Evolutionary conservation across 2,113 vertebrate genomes (phyloP).

Genomic region (Siniperca knerii): DNA sequence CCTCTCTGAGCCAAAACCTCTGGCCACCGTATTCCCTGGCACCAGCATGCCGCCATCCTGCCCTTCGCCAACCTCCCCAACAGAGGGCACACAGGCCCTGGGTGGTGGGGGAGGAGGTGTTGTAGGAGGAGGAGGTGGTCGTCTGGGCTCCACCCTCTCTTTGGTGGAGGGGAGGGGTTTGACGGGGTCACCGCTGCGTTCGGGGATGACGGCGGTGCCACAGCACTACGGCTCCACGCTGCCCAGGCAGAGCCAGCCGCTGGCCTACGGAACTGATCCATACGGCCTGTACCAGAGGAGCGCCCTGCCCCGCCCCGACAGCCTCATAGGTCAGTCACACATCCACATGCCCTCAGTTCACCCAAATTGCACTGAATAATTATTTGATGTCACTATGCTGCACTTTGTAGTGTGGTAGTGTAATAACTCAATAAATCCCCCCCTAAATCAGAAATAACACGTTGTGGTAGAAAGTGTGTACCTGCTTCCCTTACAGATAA

Average conservation of each 20-base stretch:
- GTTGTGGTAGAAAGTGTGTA: no score
- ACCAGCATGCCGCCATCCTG: constrained; percentile 88
- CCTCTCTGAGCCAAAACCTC: constrained; percentile 87
- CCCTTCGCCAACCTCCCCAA: constrained; percentile 85
- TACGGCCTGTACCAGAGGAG: constrained; percentile 96
- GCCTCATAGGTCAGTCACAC: constrained; percentile 91
- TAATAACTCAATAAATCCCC: no score
- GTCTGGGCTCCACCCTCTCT: constrained; percentile 80
- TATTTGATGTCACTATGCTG: no score
- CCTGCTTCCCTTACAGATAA: no score
- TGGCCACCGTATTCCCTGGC: constrained; percentile 88
- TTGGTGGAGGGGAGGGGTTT: constrained; percentile 70
- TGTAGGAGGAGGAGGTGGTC: constrained; percentile 72
- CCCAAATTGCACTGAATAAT: no score
- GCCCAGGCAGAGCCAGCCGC: constrained; percentile 87
- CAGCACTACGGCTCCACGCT: constrained; percentile 93
- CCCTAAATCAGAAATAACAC: no score
- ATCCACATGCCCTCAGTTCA: no score
- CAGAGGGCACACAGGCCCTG: constrained; percentile 69
- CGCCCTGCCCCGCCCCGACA: constrained; percentile 94
- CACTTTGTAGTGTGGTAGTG: no score
- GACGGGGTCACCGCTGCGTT: constrained; percentile 86
- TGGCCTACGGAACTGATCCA: constrained; percentile 88
- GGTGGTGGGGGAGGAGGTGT: constrained; percentile 67
- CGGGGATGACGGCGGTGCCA: constrained; percentile 94